phyloP scores from a whole-genome alignment of 2,113 vertebrate species.

The Sphaerodactylus townsendi region DNA sequence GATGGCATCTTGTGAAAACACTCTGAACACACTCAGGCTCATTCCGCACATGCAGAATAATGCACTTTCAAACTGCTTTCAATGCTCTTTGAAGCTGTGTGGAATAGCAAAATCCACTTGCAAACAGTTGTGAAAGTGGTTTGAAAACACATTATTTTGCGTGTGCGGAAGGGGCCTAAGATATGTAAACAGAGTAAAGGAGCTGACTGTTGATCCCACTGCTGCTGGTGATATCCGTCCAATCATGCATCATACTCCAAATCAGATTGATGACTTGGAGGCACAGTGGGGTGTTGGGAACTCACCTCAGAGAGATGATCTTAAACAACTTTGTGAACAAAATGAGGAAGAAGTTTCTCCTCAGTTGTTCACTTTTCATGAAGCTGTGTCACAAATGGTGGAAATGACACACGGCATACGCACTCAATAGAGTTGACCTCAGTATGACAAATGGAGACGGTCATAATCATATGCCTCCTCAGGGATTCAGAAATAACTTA shows the following conservation, averaged over 20 bases:
- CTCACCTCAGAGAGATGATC: slow-evolving; percentile 96
- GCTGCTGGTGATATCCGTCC: slow-evolving; percentile 78
- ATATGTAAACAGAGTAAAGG: slow-evolving; percentile 96
- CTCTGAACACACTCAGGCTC: slow-evolving; percentile 96
- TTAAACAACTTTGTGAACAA: slow-evolving; percentile 98
- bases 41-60: too few relatives aligned
- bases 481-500: not conserved
- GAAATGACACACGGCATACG: slow-evolving; percentile 63
- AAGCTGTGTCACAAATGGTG: slow-evolving; percentile 97
- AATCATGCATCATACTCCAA: slow-evolving; percentile 80
- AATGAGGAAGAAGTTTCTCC: slow-evolving; percentile 98
- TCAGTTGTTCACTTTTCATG: slow-evolving; percentile 95
- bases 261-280: slow-evolving; percentile 92
- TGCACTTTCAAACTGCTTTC: too few relatives aligned
- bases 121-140: too few relatives aligned
- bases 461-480: not conserved
- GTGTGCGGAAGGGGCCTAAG: too few relatives aligned
- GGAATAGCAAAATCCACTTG: too few relatives aligned
- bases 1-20: slow-evolving; percentile 99
- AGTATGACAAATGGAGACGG: not conserved
- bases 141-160: too few relatives aligned
- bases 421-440: too few relatives aligned
- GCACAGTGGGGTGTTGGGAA: slow-evolving; percentile 96
- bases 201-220: slow-evolving; percentile 81
- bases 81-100: slow-evolving; percentile 80